Evolutionary conservation across 1,140 invertebrate genomes (phyloP), one percentile per base, ranked within the genome.

Genomic region (Drosophila albomicans): DNA sequence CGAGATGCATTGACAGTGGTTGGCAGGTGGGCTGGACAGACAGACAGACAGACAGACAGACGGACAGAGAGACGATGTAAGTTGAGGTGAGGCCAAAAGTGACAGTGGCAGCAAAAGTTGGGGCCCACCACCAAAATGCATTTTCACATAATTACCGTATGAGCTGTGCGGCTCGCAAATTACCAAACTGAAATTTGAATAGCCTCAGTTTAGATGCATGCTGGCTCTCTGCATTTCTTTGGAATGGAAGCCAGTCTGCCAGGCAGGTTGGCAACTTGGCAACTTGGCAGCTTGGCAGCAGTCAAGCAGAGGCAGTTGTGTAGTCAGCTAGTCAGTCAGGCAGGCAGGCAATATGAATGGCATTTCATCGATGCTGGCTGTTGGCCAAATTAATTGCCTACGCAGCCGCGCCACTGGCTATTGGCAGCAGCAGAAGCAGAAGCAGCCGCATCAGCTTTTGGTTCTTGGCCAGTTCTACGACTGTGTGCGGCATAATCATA

Each of bases 141-240:
- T 88, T 89, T 89, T 89, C 85, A 89, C 85, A 89, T 89, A 89
- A 89, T 89, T 89, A 89, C 81, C 85, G 78, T 89, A 89, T 85
- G 85, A 89, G 84, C 82, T 68, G 78, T 67, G 20, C 20, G 79
- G 79, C 59, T 72, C 59, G 85, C 71, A 81, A 78, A 88, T 76
- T 77, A 71, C 75, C 59, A 77, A 73, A 69, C 71, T 71, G 75
- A 88, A 89, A 88, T 89, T 89, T 89, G 81, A 89, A 89, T 89
- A 79, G 86, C 70, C 63, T 32, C 69, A 70, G 76, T 49, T 65
- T 54, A 13, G 11, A 32, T 28, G 28, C 20, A 32, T 28, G 51
- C 25, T 72, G 5, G 6, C 49, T 51, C 45, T 63, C 38, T 54
- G 66, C 66, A 68, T 68, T 68, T 68, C 65, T 68, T 68, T 54